Evolutionary conservation across 2,888 invertebrate genomes (phyloP).

Genomic region (Theretra japonica): DNA sequence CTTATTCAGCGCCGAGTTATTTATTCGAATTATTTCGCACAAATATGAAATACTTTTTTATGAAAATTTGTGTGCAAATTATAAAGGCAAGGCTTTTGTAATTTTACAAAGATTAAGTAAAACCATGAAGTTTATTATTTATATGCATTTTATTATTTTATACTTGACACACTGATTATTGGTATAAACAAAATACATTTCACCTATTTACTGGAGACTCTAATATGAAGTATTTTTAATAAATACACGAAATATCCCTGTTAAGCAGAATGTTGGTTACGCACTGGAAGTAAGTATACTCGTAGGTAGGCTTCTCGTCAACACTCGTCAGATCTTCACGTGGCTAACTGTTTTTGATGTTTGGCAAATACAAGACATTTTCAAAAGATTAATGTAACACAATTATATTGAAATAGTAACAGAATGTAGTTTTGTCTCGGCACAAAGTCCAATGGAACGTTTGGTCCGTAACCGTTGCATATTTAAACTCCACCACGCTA

Average conservation of each 20-base stretch:
- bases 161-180: no score
- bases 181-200: no score
- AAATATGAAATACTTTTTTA: background rate
- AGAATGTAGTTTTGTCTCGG: background rate
- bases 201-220: no score
- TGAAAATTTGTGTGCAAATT: no score
- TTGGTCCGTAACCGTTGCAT: constrained; percentile 1
- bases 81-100: no score
- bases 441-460: background rate
- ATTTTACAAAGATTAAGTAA: no score
- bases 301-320: background rate
- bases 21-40: background rate
- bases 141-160: no score
- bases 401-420: background rate
- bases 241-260: no score
- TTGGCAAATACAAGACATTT: background rate
- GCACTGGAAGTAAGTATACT: no score
- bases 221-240: no score
- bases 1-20: background rate
- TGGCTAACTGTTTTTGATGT: background rate
- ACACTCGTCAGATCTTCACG: background rate
- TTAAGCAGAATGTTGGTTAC: no score
- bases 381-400: background rate
- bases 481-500: background rate
- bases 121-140: no score